phyloP scores from a whole-genome alignment of 2,797 vertebrate species.

The Notamacropus eugenii region DNA sequence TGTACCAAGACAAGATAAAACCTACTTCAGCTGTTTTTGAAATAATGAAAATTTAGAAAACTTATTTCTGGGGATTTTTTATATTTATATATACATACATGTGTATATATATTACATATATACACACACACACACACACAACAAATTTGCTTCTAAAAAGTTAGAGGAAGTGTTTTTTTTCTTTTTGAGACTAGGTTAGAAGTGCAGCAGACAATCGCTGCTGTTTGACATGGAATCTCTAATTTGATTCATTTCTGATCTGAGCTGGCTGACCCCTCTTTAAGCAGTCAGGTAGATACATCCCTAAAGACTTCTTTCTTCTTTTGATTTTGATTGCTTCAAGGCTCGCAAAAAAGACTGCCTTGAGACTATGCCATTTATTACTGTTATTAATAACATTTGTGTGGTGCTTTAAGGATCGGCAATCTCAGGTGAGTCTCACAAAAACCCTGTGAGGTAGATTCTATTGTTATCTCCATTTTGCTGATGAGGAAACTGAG shows the following conservation, averaged over 20 bases:
- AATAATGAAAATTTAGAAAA: slow-evolving; percentile 47
- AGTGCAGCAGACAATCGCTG: neutral
- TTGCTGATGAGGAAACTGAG: neutral
- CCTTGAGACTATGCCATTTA: neutral
- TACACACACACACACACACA: too few relatives aligned
- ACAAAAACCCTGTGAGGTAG: neutral
- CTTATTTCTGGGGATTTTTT: slow-evolving; percentile 1
- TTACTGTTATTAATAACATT: neutral
- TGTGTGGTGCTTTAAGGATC: neutral
- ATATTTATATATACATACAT: neutral
- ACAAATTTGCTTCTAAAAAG: slow-evolving; percentile 38
- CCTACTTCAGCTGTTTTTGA: slow-evolving; percentile 42
- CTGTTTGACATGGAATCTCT: neutral
- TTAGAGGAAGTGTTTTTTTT: slow-evolving; percentile 1
- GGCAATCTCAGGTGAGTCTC: neutral
- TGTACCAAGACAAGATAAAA: slow-evolving; percentile 18
- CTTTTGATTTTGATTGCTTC: neutral
- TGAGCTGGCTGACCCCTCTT: neutral
- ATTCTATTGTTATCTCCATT: neutral
- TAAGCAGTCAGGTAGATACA: neutral
- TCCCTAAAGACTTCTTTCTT: neutral
- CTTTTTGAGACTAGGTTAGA: neutral
- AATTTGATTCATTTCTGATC: neutral
- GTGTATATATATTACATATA: too few relatives aligned
- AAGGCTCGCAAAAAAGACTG: neutral